Base-by-base conservation (phyloP, 2,888 invertebrate species). In the Nomada hirtipes region DNA sequence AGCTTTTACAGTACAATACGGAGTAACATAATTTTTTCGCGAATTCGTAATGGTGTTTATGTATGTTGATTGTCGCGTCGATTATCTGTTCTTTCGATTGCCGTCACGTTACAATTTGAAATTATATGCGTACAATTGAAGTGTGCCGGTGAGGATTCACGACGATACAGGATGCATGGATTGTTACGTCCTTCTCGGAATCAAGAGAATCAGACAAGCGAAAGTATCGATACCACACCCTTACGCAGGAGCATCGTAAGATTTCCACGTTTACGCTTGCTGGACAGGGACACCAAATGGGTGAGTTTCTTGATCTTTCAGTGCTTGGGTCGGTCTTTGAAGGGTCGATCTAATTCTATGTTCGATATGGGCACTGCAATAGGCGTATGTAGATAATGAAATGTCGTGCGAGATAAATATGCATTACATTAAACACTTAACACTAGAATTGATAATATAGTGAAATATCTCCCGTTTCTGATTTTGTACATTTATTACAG, bases 191-290 rank as follows among this genome's bases (percentile, higher is more conserved):
- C 36, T 36, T 76, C 78, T 20, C 79, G 74, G n/a, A 57, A 60
- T 50, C 72, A 29, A 0, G 71, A 64, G 7, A 57, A 55, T 29
- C 68, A 79, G 47, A 59, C 71, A 10, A 65, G 42, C 57, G 69
- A 59, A 60, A 52, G 42, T 18, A 82, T 78, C 26, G 76, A 74
- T 59, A 53, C 73, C 11, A 90, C 88, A 44, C 91, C 89, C 18
- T 53, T 86, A 15, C 89, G 91, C 23, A 85, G 86, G 13, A 83
- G 70, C 42, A 44, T 74, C 10, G 67, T 74, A 2, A 76, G 82
- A 20, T 79, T 83, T 3, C 90, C 89, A 3, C 86, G 90, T 23
- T 71, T 82, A 47, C 89, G 90, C 10, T 72, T 90, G 57, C 65
- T 89, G 59, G 84, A 88, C 44, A 85, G 85, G 74, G 85, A 89